phyloP scores from a whole-genome alignment of 2,797 vertebrate genomes.

The Thalassophryne amazonica region DNA sequence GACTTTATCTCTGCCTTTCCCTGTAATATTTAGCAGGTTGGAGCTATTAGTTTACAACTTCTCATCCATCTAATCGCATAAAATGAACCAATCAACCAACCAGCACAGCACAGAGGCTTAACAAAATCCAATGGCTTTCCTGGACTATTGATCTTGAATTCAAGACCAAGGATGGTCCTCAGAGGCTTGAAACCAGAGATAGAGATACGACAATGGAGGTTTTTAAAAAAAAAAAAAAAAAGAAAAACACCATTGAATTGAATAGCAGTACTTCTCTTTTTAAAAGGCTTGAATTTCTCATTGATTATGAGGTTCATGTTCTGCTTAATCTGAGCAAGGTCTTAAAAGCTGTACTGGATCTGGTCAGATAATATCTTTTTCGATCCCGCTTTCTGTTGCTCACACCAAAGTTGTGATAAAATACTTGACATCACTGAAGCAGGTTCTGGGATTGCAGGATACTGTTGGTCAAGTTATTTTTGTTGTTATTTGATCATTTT shows the following conservation, averaged over 20 bases:
- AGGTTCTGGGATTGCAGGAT: no score
- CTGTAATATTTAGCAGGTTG: conserved; percentile 60
- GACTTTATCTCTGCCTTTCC: conserved; percentile 37
- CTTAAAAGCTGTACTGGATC: no score
- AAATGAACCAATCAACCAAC: conserved; percentile 64
- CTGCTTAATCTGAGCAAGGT: no score
- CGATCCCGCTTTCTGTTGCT: no score
- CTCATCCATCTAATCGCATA: conserved; percentile 53
- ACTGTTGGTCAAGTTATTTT: no score
- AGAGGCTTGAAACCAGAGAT: conserved; percentile 39
- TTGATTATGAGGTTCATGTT: conserved; percentile 53
- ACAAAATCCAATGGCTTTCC: conserved; percentile 63
- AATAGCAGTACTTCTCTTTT: conserved; percentile 32
- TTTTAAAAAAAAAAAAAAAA: no score
- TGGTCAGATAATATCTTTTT: no score
- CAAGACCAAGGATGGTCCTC: conserved; percentile 32
- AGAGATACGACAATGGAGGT: conserved; percentile 13
- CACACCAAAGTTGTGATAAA: no score
- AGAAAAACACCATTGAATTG: conserved; percentile 49
- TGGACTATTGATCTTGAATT: conserved; percentile 58
- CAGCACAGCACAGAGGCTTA: conserved; percentile 36
- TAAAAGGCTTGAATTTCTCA: conserved; percentile 44
- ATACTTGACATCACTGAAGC: no score
- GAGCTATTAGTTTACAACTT: conserved; percentile 58
- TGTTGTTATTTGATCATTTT: no score